A percentile compares a stretch with the other conserved stretches of the same genome.
phyloP scores from a whole-genome alignment of 2,888 invertebrate species.

The Ganaspis brasiliensis region DNA sequence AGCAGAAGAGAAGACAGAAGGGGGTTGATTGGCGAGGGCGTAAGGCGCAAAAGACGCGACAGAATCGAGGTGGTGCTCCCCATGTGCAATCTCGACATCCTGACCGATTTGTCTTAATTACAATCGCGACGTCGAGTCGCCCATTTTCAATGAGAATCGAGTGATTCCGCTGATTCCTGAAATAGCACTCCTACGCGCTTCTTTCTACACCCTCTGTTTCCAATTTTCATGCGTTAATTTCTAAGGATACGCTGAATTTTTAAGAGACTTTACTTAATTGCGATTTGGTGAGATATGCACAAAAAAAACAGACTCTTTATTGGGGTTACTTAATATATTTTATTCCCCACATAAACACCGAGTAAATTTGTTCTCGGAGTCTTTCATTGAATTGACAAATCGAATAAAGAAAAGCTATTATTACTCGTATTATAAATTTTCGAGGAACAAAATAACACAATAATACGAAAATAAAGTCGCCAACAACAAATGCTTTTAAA shows the following conservation, averaged over 20 bases:
- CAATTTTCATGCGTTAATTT: neutral
- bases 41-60: slow-evolving; percentile 8
- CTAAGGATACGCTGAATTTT: neutral
- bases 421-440: too few relatives aligned
- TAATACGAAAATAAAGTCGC: too few relatives aligned
- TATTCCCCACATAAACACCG: neutral
- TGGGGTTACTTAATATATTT: neutral
- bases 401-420: too few relatives aligned
- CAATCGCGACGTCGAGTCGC: slow-evolving; percentile 71
- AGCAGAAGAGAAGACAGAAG: neutral
- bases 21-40: slow-evolving; percentile 24
- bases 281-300: neutral
- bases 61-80: slow-evolving; percentile 61
- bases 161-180: slow-evolving; percentile 50
- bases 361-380: neutral
- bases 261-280: neutral
- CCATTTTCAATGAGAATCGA: slow-evolving; percentile 75
- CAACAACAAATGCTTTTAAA: too few relatives aligned
- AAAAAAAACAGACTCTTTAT: neutral
- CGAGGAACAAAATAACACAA: too few relatives aligned
- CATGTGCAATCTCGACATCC: slow-evolving; percentile 69
- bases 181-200: slow-evolving; percentile 57
- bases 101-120: slow-evolving; percentile 78
- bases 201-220: neutral
- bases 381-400: too few relatives aligned